A percentile compares a stretch with the other conserved stretches of the same genome.
Conservation (phyloP, 2,797 vertebrate genomes). For the Momotus momota region DNA sequence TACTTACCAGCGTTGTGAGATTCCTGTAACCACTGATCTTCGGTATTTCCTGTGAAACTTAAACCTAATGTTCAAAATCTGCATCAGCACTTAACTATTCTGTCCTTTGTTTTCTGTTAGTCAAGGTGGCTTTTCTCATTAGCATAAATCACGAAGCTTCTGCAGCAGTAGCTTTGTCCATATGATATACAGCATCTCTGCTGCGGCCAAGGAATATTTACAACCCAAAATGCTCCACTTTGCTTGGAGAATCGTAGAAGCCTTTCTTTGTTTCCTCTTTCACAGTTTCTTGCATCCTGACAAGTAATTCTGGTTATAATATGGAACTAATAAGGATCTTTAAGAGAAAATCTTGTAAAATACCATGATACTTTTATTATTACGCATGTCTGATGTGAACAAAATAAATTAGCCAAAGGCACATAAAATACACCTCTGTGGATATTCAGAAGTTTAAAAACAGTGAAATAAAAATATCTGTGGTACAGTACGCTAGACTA, state of each 20-base stretch:
- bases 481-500: background rate
- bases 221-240: background rate
- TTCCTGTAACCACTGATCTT: conserved; percentile 39
- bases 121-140: conserved; percentile 63
- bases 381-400: background rate
- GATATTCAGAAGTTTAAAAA: background rate
- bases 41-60: conserved; percentile 61
- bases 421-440: background rate
- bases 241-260: background rate
- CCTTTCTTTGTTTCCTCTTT: background rate
- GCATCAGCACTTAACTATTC: conserved; percentile 1
- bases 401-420: background rate
- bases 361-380: background rate
- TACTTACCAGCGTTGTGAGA: background rate
- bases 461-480: background rate
- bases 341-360: background rate
- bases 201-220: background rate
- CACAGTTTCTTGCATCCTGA: background rate
- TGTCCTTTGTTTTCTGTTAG: conserved; percentile 46
- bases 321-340: background rate
- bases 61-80: conserved; percentile 61
- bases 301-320: background rate
- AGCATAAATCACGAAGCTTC: conserved; percentile 51
- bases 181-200: conserved; percentile 8
- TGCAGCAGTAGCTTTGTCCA: background rate